Evolutionary conservation across 2,797 vertebrate genomes (phyloP).

Genomic region (Tympanoctomys barrerae): DNA sequence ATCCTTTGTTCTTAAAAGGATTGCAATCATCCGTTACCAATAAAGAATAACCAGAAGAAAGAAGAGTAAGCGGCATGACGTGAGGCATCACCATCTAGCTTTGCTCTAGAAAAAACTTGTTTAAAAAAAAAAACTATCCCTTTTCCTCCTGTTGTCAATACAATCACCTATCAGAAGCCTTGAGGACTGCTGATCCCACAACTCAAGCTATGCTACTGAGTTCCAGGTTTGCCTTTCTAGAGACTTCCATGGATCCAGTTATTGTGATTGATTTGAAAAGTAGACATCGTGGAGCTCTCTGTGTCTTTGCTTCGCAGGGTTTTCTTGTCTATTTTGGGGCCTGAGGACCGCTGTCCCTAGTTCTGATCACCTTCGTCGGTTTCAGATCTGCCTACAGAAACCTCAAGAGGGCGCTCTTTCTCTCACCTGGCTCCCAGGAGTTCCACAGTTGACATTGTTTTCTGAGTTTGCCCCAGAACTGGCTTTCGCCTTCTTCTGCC

Average conservation of each 20-base stretch:
- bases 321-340: not conserved
- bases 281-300: not conserved
- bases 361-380: not conserved
- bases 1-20: not conserved
- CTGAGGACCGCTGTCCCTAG: not conserved
- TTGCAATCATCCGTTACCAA: not conserved
- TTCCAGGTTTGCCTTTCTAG: not conserved
- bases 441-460: not conserved
- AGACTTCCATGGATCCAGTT: not conserved
- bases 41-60: not conserved
- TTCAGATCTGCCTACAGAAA: not conserved
- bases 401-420: not conserved
- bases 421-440: not conserved
- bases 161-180: not conserved
- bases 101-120: too few relatives aligned
- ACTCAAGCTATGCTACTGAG: not conserved
- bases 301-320: not conserved
- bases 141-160: not conserved
- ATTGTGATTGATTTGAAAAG: not conserved
- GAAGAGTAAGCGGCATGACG: not conserved
- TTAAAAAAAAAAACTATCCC: too few relatives aligned
- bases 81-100: not conserved
- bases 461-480: not conserved
- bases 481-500: not conserved
- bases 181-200: not conserved